These are phyloP conservation scores for Creontiades dilutus DNA, from an alignment of 2,888 invertebrate genomes.

Conservation along the genomic window DNA sequence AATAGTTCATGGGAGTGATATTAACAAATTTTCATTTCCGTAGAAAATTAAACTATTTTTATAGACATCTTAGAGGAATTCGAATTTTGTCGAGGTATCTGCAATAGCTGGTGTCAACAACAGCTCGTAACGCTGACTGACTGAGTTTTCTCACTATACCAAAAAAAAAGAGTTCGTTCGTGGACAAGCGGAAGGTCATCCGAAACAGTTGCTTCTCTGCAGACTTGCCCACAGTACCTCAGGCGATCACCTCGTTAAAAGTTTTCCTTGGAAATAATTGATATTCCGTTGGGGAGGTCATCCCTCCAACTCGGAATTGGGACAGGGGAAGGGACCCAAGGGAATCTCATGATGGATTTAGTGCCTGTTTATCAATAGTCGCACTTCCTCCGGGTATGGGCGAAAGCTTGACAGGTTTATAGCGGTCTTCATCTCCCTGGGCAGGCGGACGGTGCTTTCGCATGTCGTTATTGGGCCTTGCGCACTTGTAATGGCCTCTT, in stretches of 20 bases:
- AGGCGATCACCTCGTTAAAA: slow-evolving; percentile 29
- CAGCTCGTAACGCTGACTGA: no score
- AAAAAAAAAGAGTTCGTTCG: no score
- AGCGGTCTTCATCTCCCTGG: slow-evolving; percentile 39
- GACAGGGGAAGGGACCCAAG: slow-evolving; percentile 21
- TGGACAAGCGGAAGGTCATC: no score
- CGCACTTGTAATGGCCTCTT: slow-evolving; percentile 35
- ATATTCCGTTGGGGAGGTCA: slow-evolving; percentile 17
- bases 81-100: no score
- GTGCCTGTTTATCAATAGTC: slow-evolving; percentile 46
- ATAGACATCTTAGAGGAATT: no score
- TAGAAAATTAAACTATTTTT: no score
- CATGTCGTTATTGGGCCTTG: slow-evolving; percentile 46
- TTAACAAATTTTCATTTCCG: no score
- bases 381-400: slow-evolving; percentile 44
- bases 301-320: slow-evolving; percentile 24
- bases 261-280: slow-evolving; percentile 19
- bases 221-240: neutral
- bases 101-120: no score
- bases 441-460: slow-evolving; percentile 43
- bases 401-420: slow-evolving; percentile 45
- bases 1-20: no score
- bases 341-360: slow-evolving; percentile 37
- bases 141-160: no score
- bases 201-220: no score